Evolutionary conservation across 2,797 vertebrate genomes (phyloP), one percentile per base, ranked within the genome.

Genomic region (Siniperca scherzeri): DNA sequence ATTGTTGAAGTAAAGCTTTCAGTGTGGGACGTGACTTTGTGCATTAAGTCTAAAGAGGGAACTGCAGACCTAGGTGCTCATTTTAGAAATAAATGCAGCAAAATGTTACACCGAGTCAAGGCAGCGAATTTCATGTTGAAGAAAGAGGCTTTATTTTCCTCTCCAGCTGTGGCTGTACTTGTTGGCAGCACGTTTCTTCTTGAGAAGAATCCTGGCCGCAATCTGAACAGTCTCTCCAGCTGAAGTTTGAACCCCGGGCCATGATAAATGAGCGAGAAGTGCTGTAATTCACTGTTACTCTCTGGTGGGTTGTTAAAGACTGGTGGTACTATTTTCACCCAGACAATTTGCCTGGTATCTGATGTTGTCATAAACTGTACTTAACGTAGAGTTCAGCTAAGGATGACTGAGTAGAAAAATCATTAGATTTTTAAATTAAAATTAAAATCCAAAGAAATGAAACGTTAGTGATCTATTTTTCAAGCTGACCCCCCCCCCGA

Each of bases 71-170:
- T 67, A 3, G 46, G 74, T 66, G 55, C 75, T 81, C 66, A 50
- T 77, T 90, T 88, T 44, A 53, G 72, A 84, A 82, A 66, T 70
- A 61, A 85, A 87, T 60, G 57, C 52, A 76, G 85, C 70, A 85
- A 87, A 90, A 84, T 81, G 77, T 85, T 73, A 78, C 76, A 83
- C 53, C n/a, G 38, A 81, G 66, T 82, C 78, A 80, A 79, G n/a
- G 27, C 76, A 70, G 85, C 81, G 69, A 52, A 86, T 80, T 89
- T 91, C 40, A 55, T 70, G 67, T 70, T 77, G 86, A 92, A 92
- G 87, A 93, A 91, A 88, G 84, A 85, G 73, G 74, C 88, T 88
- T 93, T 89, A 85, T 93, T 90, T 90, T 93, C 86, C 89, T 82
- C 86, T 89, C 86, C 88, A 91, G 86, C 92, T 93, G 92, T 55